Percentiles rank a stretch among this genome's conserved stretches.
phyloP scores from a whole-genome alignment of 1,140 invertebrate species.

The Cataglyphis hispanica region DNA sequence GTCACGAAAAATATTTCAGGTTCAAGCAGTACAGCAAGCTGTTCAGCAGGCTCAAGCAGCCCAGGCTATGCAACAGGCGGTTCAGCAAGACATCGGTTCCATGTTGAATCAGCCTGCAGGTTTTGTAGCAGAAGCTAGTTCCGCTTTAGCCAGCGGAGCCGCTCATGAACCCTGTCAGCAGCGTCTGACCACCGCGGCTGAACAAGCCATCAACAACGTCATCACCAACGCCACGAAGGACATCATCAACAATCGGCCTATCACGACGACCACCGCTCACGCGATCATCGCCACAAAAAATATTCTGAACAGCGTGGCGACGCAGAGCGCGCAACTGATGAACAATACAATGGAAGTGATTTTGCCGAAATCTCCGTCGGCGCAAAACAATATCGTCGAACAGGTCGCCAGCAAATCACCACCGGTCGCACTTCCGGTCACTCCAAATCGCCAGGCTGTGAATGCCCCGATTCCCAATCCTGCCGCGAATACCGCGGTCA shows the following conservation, averaged over 20 bases:
- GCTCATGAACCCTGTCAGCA: slow-evolving; percentile 84
- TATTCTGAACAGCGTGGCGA: slow-evolving; percentile 84
- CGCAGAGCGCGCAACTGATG: slow-evolving; percentile 85
- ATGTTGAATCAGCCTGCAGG: slow-evolving; percentile 83
- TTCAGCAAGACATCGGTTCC: slow-evolving; percentile 84
- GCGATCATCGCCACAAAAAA: slow-evolving; percentile 86
- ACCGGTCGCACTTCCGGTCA: slow-evolving; percentile 74
- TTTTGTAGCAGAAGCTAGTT: slow-evolving; percentile 84
- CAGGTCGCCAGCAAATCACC: slow-evolving; percentile 83
- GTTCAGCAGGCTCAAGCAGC: slow-evolving; percentile 87
- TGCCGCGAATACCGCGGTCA: slow-evolving; percentile 66
- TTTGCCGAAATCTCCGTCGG: slow-evolving; percentile 83
- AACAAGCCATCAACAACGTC: slow-evolving; percentile 84
- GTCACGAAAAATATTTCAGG: slow-evolving; percentile 63
- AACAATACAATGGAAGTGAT: slow-evolving; percentile 85
- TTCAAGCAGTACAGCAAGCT: slow-evolving; percentile 88
- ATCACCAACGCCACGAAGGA: slow-evolving; percentile 85
- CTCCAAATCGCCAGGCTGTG: slow-evolving; percentile 75
- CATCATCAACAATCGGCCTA: slow-evolving; percentile 84
- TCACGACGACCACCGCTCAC: slow-evolving; percentile 84
- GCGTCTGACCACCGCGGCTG: slow-evolving; percentile 83
- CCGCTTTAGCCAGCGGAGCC: slow-evolving; percentile 82
- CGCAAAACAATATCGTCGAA: slow-evolving; percentile 81
- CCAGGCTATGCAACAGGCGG: slow-evolving; percentile 85
- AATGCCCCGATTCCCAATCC: slow-evolving; percentile 78